These are phyloP conservation scores for Drosophila paracracens DNA, from an alignment of 2,888 invertebrate genomes.

Conservation along the genomic window DNA sequence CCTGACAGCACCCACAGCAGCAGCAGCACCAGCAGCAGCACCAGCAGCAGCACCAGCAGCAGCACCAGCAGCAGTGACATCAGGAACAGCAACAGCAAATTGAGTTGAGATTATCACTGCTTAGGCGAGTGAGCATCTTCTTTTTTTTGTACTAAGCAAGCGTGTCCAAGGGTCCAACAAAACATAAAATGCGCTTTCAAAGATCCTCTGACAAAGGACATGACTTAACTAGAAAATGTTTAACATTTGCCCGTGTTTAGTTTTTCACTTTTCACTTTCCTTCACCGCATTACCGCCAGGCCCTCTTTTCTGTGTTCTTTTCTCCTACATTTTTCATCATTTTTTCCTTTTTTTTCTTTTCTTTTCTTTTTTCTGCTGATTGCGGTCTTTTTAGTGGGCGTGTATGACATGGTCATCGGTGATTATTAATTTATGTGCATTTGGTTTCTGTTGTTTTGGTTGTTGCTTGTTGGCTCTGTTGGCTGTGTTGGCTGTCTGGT, in stretches of 20 bases:
- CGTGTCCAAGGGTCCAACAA: constrained; percentile 47
- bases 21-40: constrained; percentile 18
- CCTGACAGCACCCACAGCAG: constrained; percentile 19
- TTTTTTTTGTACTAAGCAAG: constrained; percentile 49
- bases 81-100: constrained; percentile 40
- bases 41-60: constrained; percentile 18
- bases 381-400: constrained; percentile 65
- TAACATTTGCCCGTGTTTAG: constrained; percentile 45
- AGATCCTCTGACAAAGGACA: constrained; percentile 43
- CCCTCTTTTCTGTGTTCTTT: constrained; percentile 2
- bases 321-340: constrained; percentile 4
- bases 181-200: constrained; percentile 9
- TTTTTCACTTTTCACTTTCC: constrained; percentile 49
- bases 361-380: constrained; percentile 23
- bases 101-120: constrained; percentile 74
- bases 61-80: constrained; percentile 21
- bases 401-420: constrained; percentile 78
- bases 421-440: constrained; percentile 72
- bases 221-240: constrained; percentile 74
- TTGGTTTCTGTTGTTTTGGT: constrained; percentile 26
- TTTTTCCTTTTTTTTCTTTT: constrained; percentile 7
- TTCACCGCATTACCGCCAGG: constrained; percentile 1
- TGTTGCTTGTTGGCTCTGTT: constrained; percentile 16
- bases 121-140: constrained; percentile 35
- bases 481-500: constrained; percentile 26